Evolutionary conservation across 2,113 vertebrate genomes (phyloP).

Genomic region (Poeciliopsis prolifica): DNA sequence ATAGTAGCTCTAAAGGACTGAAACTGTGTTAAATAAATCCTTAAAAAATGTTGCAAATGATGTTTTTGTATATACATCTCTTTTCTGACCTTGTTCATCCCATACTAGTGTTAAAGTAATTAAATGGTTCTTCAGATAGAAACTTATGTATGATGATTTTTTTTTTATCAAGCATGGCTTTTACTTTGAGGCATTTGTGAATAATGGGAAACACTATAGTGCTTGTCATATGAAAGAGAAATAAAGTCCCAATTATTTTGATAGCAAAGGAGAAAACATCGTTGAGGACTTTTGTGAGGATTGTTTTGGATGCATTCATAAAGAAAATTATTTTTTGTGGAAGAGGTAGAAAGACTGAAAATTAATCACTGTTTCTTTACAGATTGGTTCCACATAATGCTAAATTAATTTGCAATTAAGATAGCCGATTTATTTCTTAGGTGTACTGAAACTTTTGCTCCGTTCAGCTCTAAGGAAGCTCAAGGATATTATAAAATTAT

Average conservation of each 20-base stretch:
- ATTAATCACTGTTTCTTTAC: slow-evolving; percentile 15
- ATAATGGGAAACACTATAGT: slow-evolving; percentile 13
- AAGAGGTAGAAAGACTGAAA: slow-evolving; percentile 6
- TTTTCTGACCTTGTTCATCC: no score
- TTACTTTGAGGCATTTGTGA: not conserved
- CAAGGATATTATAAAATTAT: not conserved
- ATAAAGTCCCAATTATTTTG: not conserved
- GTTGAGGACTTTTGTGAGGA: slow-evolving; percentile 2
- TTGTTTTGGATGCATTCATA: not conserved
- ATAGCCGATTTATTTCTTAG: slow-evolving; percentile 13
- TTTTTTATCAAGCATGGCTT: not conserved
- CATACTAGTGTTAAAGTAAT: not conserved
- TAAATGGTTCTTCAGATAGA: not conserved
- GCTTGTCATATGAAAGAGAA: slow-evolving; percentile 1
- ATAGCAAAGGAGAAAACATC: slow-evolving; percentile 25
- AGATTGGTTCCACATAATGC: not conserved
- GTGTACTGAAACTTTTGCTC: slow-evolving; percentile 2
- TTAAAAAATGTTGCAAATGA: no score
- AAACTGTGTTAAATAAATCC: no score
- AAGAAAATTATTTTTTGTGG: slow-evolving; percentile 23
- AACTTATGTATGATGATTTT: not conserved
- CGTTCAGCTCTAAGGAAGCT: slow-evolving; percentile 1
- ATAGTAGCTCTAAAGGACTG: no score
- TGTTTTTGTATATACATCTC: no score
- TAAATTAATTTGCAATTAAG: slow-evolving; percentile 13